Conservation (phyloP, 2,113 vertebrate genomes). For the Pelobates fuscus region DNA sequence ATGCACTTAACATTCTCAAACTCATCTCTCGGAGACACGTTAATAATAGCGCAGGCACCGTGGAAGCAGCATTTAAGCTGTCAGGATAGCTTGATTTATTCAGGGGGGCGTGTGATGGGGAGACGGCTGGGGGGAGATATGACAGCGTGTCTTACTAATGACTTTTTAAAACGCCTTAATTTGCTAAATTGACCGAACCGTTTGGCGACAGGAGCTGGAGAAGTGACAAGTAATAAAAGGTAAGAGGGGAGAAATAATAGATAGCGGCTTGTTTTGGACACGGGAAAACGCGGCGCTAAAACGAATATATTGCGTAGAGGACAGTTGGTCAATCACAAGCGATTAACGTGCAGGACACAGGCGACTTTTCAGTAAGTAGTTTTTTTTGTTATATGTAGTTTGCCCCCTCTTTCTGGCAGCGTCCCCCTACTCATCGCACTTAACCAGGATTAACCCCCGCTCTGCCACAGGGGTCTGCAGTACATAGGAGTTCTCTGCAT, state of each 20-base stretch:
- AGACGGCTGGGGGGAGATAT: not conserved
- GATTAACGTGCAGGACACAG: no score
- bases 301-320: no score
- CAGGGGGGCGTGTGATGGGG: not conserved
- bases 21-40: slow-evolving; percentile 18
- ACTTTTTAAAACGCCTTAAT: slow-evolving; percentile 46
- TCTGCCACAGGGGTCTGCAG: no score
- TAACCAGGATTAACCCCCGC: no score
- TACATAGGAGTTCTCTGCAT: no score
- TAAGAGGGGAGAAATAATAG: slow-evolving; percentile 1
- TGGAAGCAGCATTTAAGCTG: slow-evolving; percentile 32
- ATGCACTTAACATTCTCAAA: slow-evolving; percentile 33
- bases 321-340: no score
- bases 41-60: slow-evolving; percentile 18
- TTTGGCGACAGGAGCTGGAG: slow-evolving; percentile 18
- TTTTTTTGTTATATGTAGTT: no score
- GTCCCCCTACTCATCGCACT: no score
- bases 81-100: slow-evolving; percentile 23
- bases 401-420: no score
- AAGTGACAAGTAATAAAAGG: slow-evolving; percentile 26
- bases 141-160: slow-evolving; percentile 40
- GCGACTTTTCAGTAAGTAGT: no score
- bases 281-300: not conserved
- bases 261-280: no score
- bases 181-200: slow-evolving; percentile 44